phyloP scores from a whole-genome alignment of 2,797 vertebrate species.

The Esox lucius region DNA sequence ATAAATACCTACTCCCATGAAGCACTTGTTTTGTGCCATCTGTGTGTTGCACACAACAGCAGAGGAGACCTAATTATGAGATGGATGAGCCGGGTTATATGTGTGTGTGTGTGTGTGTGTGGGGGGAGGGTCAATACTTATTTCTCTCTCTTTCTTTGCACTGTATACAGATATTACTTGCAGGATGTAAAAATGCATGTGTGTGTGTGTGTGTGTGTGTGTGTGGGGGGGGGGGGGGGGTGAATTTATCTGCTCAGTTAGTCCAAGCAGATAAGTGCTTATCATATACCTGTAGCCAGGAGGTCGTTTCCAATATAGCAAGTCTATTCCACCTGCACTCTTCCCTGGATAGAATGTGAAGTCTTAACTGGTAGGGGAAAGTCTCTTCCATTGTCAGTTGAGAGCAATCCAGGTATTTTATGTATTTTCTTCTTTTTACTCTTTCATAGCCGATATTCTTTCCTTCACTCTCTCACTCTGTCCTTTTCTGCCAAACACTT shows the following conservation, averaged over 20 bases:
- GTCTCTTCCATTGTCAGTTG: neutral
- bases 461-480: slow-evolving; percentile 11
- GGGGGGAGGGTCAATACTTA: slow-evolving; percentile 69
- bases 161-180: slow-evolving; percentile 72
- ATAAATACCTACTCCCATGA: slow-evolving; percentile 73
- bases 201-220: neutral
- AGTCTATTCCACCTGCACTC: slow-evolving; percentile 21
- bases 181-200: slow-evolving; percentile 63
- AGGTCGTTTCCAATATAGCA: slow-evolving; percentile 69
- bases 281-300: slow-evolving; percentile 72
- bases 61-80: slow-evolving; percentile 80
- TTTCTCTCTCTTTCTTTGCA: slow-evolving; percentile 71
- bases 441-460: slow-evolving; percentile 15
- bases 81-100: slow-evolving; percentile 71
- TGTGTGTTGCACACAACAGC: slow-evolving; percentile 66
- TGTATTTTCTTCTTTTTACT: slow-evolving; percentile 52
- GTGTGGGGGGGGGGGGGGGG: slow-evolving; percentile 19
- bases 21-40: slow-evolving; percentile 76
- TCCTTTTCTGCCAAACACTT: neutral
- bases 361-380: slow-evolving; percentile 8
- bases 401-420: slow-evolving; percentile 49
- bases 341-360: slow-evolving; percentile 14
- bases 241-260: slow-evolving; percentile 63
- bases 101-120: slow-evolving; percentile 17
- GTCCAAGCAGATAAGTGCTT: slow-evolving; percentile 74